A percentile compares a stretch with the other conserved stretches of the same genome.
Evolutionary conservation across 2,113 vertebrate genomes (phyloP).

Genomic region (Podilymbus podiceps): DNA sequence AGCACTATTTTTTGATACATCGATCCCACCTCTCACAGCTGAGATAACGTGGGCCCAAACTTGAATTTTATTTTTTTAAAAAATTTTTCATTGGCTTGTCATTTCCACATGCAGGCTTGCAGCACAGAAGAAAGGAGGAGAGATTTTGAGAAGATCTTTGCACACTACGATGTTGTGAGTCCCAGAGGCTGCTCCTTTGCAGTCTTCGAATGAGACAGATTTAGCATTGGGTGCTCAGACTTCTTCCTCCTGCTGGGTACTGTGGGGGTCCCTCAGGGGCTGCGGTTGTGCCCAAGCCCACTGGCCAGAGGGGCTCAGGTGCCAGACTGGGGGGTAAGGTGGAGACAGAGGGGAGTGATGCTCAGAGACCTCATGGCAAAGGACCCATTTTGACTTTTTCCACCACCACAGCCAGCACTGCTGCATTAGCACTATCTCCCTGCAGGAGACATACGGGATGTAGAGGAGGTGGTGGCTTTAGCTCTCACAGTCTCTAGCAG

Average conservation of each 20-base stretch:
- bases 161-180: constrained; percentile 95
- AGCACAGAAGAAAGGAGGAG: constrained; percentile 85
- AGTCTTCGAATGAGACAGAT: background rate
- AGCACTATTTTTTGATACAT: background rate
- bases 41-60: background rate
- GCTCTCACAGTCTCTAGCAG: accelerated
- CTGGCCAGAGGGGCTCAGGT: background rate
- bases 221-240: background rate
- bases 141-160: constrained; percentile 96
- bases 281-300: background rate
- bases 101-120: constrained; percentile 72
- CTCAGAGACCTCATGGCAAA: background rate
- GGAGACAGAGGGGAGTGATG: background rate
- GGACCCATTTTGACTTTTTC: background rate
- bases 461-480: background rate
- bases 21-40: background rate
- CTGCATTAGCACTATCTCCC: background rate
- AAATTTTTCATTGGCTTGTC: background rate
- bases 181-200: background rate
- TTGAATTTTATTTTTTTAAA: background rate
- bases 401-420: accelerated
- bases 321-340: background rate
- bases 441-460: background rate
- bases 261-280: background rate
- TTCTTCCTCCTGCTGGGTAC: background rate